Evolutionary conservation across 2,113 vertebrate genomes (phyloP).

Genomic region (Ifrita kowaldi): DNA sequence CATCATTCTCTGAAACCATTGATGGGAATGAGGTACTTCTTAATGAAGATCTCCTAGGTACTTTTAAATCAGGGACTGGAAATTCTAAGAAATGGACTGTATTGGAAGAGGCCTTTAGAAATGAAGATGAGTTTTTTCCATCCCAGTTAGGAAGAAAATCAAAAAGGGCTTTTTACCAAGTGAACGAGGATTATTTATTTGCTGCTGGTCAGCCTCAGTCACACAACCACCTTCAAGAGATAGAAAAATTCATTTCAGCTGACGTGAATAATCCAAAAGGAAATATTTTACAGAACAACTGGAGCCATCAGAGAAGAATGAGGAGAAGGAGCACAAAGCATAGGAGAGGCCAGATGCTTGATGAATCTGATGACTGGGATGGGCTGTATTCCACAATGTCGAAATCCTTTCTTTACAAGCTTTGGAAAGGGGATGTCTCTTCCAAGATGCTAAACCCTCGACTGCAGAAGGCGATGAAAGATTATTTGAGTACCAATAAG

Average conservation of each 20-base stretch:
- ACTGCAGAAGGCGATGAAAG: constrained; percentile 88
- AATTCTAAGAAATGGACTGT: constrained; percentile 62
- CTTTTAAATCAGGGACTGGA: constrained; percentile 24
- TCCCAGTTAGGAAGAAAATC: constrained; percentile 66
- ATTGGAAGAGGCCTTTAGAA: constrained; percentile 43
- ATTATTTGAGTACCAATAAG: constrained; percentile 90
- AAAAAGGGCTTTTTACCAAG: constrained; percentile 63
- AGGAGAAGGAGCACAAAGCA: constrained; percentile 36
- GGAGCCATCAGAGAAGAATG: constrained; percentile 29
- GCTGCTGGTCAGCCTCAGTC: constrained; percentile 54
- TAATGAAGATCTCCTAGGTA: constrained; percentile 21
- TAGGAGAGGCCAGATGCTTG: constrained; percentile 19
- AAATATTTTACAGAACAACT: background rate
- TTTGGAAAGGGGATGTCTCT: constrained; percentile 88
- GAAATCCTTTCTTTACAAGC: constrained; percentile 80
- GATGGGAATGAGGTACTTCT: constrained; percentile 53
- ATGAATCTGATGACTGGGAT: constrained; percentile 74
- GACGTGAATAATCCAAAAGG: constrained; percentile 16
- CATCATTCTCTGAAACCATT: constrained; percentile 60
- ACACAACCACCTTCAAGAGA: constrained; percentile 13
- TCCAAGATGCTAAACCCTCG: constrained; percentile 87
- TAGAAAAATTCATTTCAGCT: background rate
- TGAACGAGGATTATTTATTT: constrained; percentile 62
- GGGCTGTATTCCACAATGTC: constrained; percentile 84
- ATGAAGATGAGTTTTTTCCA: constrained; percentile 62